phyloP scores from a whole-genome alignment of 2,797 vertebrate genomes.

The Sebastes oblongus region DNA sequence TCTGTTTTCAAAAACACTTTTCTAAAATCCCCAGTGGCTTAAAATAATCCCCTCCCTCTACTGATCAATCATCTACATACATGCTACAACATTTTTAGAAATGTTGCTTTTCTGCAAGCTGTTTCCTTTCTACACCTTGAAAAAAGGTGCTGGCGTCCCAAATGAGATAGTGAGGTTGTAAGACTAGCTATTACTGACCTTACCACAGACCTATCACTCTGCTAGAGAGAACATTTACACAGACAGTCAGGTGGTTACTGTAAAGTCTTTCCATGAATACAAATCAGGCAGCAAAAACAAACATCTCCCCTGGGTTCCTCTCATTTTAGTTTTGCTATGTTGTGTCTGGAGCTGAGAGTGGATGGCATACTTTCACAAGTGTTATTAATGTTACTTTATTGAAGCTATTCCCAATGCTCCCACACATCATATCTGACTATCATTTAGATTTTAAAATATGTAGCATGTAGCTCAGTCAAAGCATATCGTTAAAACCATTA shows the following conservation, averaged over 20 bases:
- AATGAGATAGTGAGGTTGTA: constrained; percentile 39
- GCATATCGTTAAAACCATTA: not conserved
- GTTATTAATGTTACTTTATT: not conserved
- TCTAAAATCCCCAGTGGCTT: not conserved
- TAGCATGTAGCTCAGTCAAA: not conserved
- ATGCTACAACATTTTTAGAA: not conserved
- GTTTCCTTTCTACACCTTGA: constrained; percentile 17
- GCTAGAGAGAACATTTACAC: constrained; percentile 21
- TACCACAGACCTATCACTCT: constrained; percentile 38
- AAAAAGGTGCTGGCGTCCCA: constrained; percentile 35
- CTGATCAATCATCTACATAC: constrained; percentile 7
- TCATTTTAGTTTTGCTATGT: not conserved
- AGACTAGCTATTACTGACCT: constrained; percentile 46
- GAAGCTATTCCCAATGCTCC: not conserved
- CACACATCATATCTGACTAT: not conserved
- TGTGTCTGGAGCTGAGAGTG: not conserved
- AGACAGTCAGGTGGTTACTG: constrained; percentile 7
- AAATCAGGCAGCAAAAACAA: constrained; percentile 32
- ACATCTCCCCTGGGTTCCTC: not conserved
- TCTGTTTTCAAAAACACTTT: not conserved
- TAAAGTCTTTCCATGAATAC: constrained; percentile 29
- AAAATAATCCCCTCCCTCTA: not conserved
- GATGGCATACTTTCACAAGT: not conserved
- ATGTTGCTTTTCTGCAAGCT: not conserved
- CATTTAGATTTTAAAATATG: not conserved